Percentiles rank a stretch among this genome's conserved stretches.
Conservation (phyloP, 2,797 vertebrate genomes). For the Pseudochirops corinnae region DNA sequence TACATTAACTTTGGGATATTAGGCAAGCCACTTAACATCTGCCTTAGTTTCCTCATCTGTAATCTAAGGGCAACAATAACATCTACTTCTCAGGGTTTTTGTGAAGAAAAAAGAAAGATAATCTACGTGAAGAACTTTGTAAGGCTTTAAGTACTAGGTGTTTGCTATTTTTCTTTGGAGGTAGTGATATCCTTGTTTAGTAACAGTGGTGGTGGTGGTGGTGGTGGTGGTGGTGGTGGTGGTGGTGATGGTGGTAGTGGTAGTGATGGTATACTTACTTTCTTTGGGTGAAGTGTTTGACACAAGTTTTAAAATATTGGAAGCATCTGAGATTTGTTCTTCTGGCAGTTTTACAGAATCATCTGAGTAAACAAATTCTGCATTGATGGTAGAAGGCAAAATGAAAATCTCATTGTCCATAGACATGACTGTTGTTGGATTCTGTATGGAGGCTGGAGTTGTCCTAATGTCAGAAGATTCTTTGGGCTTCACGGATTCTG, state of each 20-base stretch:
- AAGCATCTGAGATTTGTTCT: conserved; percentile 43
- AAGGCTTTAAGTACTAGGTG: background rate
- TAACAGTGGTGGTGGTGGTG: background rate
- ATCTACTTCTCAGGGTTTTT: background rate
- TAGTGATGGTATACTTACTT: conserved; percentile 71
- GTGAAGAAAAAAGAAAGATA: background rate
- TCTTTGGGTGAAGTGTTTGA: conserved; percentile 66
- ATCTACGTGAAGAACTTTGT: background rate
- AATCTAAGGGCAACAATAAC: background rate
- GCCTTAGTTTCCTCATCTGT: background rate
- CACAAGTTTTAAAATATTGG: conserved; percentile 60
- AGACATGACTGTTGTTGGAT: background rate
- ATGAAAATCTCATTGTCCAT: background rate
- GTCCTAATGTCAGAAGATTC: background rate
- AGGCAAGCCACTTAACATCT: background rate
- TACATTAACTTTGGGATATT: background rate
- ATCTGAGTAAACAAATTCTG: background rate
- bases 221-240: background rate
- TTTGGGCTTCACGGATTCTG: background rate
- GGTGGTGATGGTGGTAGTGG: background rate
- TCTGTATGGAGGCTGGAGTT: background rate
- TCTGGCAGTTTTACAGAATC: background rate
- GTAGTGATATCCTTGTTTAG: background rate
- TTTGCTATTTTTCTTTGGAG: background rate
- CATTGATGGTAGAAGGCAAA: background rate